These are phyloP conservation scores for Creontiades dilutus DNA, from an alignment of 2,888 invertebrate genomes.

Conservation along the genomic window DNA sequence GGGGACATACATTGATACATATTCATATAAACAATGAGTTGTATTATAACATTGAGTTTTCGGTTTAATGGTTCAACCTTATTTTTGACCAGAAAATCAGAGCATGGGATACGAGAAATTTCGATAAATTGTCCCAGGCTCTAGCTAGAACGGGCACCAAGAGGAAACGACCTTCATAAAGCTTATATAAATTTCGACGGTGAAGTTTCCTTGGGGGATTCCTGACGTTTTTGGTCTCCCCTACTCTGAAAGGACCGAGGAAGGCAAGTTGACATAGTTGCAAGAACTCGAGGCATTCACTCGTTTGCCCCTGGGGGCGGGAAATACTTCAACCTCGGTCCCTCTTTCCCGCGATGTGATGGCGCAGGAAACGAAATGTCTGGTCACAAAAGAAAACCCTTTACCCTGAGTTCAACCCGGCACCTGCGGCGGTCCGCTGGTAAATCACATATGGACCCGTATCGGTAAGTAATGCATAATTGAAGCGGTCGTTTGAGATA, in stretches of 20 bases:
- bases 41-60: too few relatives aligned
- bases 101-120: neutral
- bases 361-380: neutral
- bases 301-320: slow-evolving; percentile 8
- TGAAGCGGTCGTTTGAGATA: too few relatives aligned
- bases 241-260: neutral
- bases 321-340: neutral
- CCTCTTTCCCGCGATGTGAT: neutral
- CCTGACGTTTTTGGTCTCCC: neutral
- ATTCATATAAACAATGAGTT: too few relatives aligned
- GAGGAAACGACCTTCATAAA: slow-evolving; percentile 6
- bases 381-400: neutral
- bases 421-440: too few relatives aligned
- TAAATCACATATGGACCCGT: too few relatives aligned
- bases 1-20: too few relatives aligned
- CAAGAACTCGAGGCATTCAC: slow-evolving; percentile 33
- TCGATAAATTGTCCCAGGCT: neutral
- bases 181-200: slow-evolving; percentile 14
- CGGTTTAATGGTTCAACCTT: too few relatives aligned
- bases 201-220: neutral
- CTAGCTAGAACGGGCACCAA: neutral
- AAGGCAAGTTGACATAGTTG: slow-evolving; percentile 25
- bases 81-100: too few relatives aligned
- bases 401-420: too few relatives aligned
- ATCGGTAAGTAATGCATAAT: too few relatives aligned